Conservation (phyloP, 1,140 invertebrate genomes). For the Choristoneura fumiferana region DNA sequence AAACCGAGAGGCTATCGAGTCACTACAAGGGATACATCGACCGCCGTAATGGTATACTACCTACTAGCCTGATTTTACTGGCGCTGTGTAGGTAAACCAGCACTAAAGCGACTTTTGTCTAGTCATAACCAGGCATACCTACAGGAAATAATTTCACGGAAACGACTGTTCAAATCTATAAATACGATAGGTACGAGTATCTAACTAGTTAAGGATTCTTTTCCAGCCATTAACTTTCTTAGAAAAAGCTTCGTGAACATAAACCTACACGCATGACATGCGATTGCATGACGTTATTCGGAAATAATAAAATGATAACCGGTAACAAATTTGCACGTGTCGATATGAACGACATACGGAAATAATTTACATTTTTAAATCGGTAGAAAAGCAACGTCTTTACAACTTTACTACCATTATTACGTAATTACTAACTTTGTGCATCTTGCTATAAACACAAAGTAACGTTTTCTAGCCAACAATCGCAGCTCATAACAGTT, state of each 20-base stretch:
- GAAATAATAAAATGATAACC: background rate
- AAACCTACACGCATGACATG: background rate
- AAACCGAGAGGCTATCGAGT: no score
- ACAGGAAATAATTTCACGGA: background rate
- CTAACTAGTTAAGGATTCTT: background rate
- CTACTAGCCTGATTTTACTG: no score
- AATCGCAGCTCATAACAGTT: constrained; percentile 26
- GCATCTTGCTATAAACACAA: constrained; percentile 19
- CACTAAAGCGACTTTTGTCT: no score
- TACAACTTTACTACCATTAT: background rate
- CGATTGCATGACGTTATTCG: constrained; percentile 11
- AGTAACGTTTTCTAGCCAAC: constrained; percentile 22
- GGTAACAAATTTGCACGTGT: background rate
- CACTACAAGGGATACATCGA: no score
- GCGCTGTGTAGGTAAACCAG: no score
- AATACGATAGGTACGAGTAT: background rate
- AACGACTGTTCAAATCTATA: background rate
- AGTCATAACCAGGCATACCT: background rate
- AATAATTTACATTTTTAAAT: background rate
- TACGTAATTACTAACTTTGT: background rate
- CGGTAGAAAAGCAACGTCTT: background rate
- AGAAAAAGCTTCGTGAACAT: constrained; percentile 3
- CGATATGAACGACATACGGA: background rate
- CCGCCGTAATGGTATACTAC: no score
- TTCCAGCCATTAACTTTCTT: background rate